phyloP scores from a whole-genome alignment of 2,888 invertebrate species.

The Mythimna pallens region DNA sequence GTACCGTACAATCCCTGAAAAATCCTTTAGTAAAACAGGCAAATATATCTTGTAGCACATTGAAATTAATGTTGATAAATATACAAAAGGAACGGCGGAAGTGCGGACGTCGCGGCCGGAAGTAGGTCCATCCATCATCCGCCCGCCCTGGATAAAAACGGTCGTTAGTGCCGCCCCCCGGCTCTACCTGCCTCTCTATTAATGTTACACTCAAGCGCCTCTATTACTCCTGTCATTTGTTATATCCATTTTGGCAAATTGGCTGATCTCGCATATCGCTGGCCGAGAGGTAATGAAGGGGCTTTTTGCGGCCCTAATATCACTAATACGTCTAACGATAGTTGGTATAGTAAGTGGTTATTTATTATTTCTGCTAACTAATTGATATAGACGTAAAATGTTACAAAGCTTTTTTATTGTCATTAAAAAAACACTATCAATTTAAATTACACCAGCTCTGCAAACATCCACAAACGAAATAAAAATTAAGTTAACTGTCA shows the following conservation, averaged over 20 bases:
- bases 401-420: neutral
- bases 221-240: slow-evolving; percentile 90
- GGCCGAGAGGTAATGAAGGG: slow-evolving; percentile 73
- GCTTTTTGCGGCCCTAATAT: slow-evolving; percentile 67
- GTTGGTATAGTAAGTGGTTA: slow-evolving; percentile 44
- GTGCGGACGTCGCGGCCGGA: slow-evolving; percentile 87
- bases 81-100: slow-evolving; percentile 83
- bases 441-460: slow-evolving; percentile 10
- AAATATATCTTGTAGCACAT: slow-evolving; percentile 81
- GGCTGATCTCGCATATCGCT: slow-evolving; percentile 81
- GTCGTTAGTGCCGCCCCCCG: slow-evolving; percentile 84
- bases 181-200: slow-evolving; percentile 88
- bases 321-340: slow-evolving; percentile 62
- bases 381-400: slow-evolving; percentile 16
- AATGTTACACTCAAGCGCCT: slow-evolving; percentile 89
- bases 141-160: slow-evolving; percentile 90
- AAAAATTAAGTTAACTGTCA: slow-evolving; percentile 48
- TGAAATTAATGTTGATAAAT: slow-evolving; percentile 90
- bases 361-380: slow-evolving; percentile 33
- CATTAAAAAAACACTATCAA: neutral
- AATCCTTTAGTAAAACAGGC: slow-evolving; percentile 65
- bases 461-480: slow-evolving; percentile 34
- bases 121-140: slow-evolving; percentile 89
- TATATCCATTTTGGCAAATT: slow-evolving; percentile 90
- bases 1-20: slow-evolving; percentile 47